Percentiles rank a stretch among this genome's conserved stretches.
Conservation (phyloP, 2,797 vertebrate species). For the Argyrosomus regius region DNA sequence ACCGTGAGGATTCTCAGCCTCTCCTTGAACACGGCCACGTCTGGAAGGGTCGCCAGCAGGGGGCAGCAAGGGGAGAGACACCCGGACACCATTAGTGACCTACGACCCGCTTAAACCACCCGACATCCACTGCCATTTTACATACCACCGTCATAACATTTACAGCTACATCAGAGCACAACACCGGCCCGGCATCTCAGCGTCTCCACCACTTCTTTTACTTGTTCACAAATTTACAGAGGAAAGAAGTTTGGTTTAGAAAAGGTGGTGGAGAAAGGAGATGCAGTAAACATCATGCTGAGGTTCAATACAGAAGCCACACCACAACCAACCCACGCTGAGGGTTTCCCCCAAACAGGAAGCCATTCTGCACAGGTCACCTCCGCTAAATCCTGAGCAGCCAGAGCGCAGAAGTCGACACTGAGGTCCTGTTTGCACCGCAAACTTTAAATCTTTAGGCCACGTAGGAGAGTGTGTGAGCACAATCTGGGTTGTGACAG, state of each 20-base stretch:
- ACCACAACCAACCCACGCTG: constrained; percentile 29
- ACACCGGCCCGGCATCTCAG: neutral
- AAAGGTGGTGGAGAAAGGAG: constrained; percentile 28
- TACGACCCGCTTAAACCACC: neutral
- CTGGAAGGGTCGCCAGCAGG: constrained; percentile 82
- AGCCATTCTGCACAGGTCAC: constrained; percentile 49
- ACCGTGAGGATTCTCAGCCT: constrained; percentile 95
- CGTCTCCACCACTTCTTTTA: constrained; percentile 32
- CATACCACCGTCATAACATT: constrained; percentile 20
- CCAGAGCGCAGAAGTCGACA: neutral
- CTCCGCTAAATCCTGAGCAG: constrained; percentile 19
- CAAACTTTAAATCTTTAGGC: neutral
- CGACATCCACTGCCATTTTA: neutral
- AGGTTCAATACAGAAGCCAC: constrained; percentile 21
- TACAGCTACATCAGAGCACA: constrained; percentile 15
- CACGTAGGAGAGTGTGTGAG: neutral
- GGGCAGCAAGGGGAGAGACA: constrained; percentile 80
- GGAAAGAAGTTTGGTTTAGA: neutral
- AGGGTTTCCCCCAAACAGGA: constrained; percentile 16
- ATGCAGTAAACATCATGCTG: constrained; percentile 42
- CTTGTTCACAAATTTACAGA: neutral
- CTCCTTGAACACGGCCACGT: constrained; percentile 93
- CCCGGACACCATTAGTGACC: constrained; percentile 76
- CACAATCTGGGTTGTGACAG: neutral
- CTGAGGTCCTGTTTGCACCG: neutral